A percentile compares a stretch with the other conserved stretches of the same genome.
phyloP scores from a whole-genome alignment of 2,888 invertebrate species.

The Lagria hirta region DNA sequence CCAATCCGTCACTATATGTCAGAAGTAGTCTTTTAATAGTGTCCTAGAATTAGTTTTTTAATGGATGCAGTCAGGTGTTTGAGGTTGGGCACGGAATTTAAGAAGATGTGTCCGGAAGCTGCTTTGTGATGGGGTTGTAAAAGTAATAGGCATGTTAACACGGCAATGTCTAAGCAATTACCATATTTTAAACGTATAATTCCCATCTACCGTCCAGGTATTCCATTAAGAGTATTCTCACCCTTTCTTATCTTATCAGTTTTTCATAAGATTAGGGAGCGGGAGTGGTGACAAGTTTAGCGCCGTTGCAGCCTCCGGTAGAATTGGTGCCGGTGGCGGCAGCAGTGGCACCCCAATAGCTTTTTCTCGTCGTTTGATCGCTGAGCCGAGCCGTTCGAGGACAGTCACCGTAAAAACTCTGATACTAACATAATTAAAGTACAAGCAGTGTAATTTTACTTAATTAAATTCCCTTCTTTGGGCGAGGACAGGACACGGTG shows the following conservation, averaged over 20 bases:
- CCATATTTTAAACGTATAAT: conserved; percentile 44
- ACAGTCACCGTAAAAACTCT: conserved; percentile 53
- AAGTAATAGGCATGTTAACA: conserved; percentile 45
- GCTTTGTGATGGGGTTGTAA: conserved; percentile 38
- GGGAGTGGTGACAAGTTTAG: conserved; percentile 3
- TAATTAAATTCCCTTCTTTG: conserved; percentile 60
- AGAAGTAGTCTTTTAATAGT: too few species aligned
- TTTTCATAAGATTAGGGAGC: conserved; percentile 8
- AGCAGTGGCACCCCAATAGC: conserved; percentile 14
- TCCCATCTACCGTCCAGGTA: conserved; percentile 19
- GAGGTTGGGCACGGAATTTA: neutral
- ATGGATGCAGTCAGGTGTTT: too few species aligned
- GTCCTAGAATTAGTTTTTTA: too few species aligned
- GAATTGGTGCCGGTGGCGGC: too few species aligned
- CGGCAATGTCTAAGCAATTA: conserved; percentile 45
- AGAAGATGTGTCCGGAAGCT: conserved; percentile 34
- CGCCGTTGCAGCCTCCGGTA: too few species aligned
- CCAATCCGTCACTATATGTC: too few species aligned
- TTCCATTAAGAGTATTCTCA: conserved; percentile 20
- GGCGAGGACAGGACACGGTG: conserved; percentile 41
- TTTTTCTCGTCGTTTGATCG: conserved; percentile 51
- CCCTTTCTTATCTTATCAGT: conserved; percentile 15
- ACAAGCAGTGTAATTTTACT: conserved; percentile 61
- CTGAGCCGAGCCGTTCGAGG: conserved; percentile 45
- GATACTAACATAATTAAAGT: conserved; percentile 61